Percentiles rank a stretch among this genome's conserved stretches.
These are phyloP conservation scores for Lasioglossum leucozonium DNA, from an alignment of 2,888 invertebrate genomes.

Conservation along the genomic window DNA sequence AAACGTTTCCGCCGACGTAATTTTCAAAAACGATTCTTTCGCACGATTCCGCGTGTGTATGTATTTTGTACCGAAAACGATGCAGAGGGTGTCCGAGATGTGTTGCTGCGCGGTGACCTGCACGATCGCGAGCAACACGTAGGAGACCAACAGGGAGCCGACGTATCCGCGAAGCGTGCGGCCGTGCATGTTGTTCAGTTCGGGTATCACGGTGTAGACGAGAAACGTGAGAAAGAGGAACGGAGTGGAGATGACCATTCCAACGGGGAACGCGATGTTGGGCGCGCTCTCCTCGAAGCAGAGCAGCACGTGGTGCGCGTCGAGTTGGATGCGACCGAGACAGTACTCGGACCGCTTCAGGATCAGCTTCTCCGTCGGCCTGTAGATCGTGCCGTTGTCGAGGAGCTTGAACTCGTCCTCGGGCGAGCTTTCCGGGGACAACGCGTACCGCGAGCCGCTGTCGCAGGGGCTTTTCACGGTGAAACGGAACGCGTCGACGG, in stretches of 20 bases:
- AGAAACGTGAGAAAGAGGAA: conserved; percentile 79
- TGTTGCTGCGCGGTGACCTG: conserved; percentile 49
- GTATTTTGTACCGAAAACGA: conserved; percentile 66
- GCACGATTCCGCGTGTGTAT: too few relatives aligned
- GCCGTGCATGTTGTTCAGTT: conserved; percentile 81
- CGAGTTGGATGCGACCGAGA: conserved; percentile 40
- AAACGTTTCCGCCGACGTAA: background rate
- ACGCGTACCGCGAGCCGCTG: conserved; percentile 28
- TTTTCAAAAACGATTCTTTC: background rate
- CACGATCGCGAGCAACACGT: conserved; percentile 69
- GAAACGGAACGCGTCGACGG: conserved; percentile 49
- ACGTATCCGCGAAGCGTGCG: conserved; percentile 79
- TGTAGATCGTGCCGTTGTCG: conserved; percentile 72
- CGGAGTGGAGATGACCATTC: conserved; percentile 78
- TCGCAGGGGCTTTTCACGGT: conserved; percentile 67
- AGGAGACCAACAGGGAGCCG: conserved; percentile 75
- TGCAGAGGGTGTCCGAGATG: conserved; percentile 66
- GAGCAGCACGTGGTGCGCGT: conserved; percentile 55
- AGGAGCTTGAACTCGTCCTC: conserved; percentile 66
- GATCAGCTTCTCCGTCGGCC: accelerated
- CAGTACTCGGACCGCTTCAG: conserved; percentile 63
- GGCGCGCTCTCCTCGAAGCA: conserved; percentile 56
- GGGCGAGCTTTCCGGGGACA: conserved; percentile 55
- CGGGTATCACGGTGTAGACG: conserved; percentile 79
- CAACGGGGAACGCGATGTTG: conserved; percentile 57